Conservation (phyloP, 2,113 vertebrate species). For the Plotosus lineatus region DNA sequence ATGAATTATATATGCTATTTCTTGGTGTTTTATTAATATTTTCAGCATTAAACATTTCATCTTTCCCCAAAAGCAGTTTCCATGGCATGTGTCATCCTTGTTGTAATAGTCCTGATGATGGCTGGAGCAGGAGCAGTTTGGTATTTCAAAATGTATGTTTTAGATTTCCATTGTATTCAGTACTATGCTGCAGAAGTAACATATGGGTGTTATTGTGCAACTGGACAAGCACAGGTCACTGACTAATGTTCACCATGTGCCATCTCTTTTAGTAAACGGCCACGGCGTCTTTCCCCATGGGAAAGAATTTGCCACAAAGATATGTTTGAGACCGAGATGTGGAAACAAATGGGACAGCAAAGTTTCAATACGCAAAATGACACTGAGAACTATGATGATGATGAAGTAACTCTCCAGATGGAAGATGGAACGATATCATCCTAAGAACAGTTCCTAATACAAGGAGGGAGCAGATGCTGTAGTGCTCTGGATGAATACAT, state of each 20-base stretch:
- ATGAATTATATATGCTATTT: neutral
- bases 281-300: constrained; percentile 25
- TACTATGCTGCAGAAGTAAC: neutral
- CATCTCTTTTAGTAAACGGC: constrained; percentile 36
- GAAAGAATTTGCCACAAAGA: constrained; percentile 14
- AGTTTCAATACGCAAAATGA: constrained; percentile 6
- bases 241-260: neutral
- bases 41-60: neutral
- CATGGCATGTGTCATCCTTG: constrained; percentile 47
- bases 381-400: neutral
- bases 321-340: constrained; percentile 37
- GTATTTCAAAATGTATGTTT: constrained; percentile 64
- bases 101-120: constrained; percentile 44
- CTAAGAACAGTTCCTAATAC: neutral
- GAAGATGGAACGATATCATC: neutral
- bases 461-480: too few relatives aligned
- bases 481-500: neutral
- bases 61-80: constrained; percentile 48
- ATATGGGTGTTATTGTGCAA: neutral
- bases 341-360: neutral
- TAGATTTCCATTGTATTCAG: neutral
- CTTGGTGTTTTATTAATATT: neutral
- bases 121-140: constrained; percentile 48
- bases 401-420: neutral
- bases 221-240: neutral